Base-by-base conservation (phyloP, 2,888 invertebrate species). In the Mimumesa dahlbomi region DNA sequence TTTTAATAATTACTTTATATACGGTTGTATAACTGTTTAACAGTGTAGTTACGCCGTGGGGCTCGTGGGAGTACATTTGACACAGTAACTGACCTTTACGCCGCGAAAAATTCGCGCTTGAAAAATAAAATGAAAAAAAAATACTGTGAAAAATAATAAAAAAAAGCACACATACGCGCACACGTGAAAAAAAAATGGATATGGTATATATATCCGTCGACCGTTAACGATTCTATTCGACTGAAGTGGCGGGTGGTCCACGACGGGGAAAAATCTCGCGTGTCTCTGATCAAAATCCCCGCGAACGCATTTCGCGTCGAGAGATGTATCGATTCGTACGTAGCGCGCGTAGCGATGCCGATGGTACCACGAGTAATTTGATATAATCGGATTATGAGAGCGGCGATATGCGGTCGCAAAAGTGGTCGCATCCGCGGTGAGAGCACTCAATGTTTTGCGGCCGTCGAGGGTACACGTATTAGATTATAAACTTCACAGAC, bases 401-500 rank as follows among this genome's bases (percentile, higher is more conserved):
- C 79, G 80, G 85, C 78, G 84, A 86, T 84, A 81, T 82, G 85
- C 82, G 86, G 85, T 84, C 81, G 82, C 77, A 77, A 85, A 86
- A 87, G 86, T 83, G 84, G 85, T 82, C 76, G 84, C 81, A 73
- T 81, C 77, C 81, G 86, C 83, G 86, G 88, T 82, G 79, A 85
- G 84, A 88, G 85, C 88, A 87, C 86, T 88, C 87, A 86, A 83
- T 85, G 84, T 84, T 84, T 83, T 83, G 85, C 77, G 84, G 84
- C 75, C 75, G 79, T 71, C 67, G 81, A 78, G 85, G 84, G 83
- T 80, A 82, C 79, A 82, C 81, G 84, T 86, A 88, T 88, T 88
- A 85, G 86, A 88, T 88, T 88, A 88, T 88, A 84, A 88, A 88
- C 87, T 87, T 87, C 86, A 86, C 85, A 87, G 85, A 84, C 77